Conservation (phyloP, 2,888 invertebrate genomes). For the Plebejus anna region DNA sequence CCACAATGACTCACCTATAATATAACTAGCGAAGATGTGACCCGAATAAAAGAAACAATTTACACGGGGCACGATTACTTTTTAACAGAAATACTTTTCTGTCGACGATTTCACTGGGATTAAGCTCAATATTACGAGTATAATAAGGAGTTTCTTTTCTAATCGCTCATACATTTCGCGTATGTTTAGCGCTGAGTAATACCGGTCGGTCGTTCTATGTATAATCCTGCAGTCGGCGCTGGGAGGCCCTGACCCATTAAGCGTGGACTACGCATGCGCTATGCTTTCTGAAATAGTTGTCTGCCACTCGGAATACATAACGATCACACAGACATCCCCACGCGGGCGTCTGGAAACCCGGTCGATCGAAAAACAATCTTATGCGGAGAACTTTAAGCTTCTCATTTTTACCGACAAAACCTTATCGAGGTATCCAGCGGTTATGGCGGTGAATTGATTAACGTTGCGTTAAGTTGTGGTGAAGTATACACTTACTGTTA, state of each 20-base stretch:
- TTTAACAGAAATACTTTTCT: slow-evolving; percentile 33
- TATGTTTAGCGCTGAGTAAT: slow-evolving; percentile 44
- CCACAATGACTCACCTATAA: slow-evolving; percentile 50
- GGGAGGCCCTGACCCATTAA: slow-evolving; percentile 72
- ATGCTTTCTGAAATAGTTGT: slow-evolving; percentile 56
- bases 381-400: slow-evolving; percentile 39
- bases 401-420: slow-evolving; percentile 36
- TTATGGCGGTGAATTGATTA: slow-evolving; percentile 22
- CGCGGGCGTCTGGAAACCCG: slow-evolving; percentile 58
- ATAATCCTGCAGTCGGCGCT: slow-evolving; percentile 66
- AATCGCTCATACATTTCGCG: slow-evolving; percentile 36
- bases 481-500: too few relatives aligned
- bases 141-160: slow-evolving; percentile 35
- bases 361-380: slow-evolving; percentile 51
- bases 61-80: slow-evolving; percentile 36
- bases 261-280: slow-evolving; percentile 67
- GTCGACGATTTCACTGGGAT: not conserved
- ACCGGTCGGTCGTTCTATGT: slow-evolving; percentile 58
- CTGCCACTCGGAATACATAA: slow-evolving; percentile 66
- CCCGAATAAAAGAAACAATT: not conserved
- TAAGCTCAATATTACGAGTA: slow-evolving; percentile 23
- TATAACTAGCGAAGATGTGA: slow-evolving; percentile 44
- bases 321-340: slow-evolving; percentile 65
- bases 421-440: not conserved
- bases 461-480: not conserved